phyloP scores from a whole-genome alignment of 1,140 invertebrate species.

The Zaprionus lachaisei region DNA sequence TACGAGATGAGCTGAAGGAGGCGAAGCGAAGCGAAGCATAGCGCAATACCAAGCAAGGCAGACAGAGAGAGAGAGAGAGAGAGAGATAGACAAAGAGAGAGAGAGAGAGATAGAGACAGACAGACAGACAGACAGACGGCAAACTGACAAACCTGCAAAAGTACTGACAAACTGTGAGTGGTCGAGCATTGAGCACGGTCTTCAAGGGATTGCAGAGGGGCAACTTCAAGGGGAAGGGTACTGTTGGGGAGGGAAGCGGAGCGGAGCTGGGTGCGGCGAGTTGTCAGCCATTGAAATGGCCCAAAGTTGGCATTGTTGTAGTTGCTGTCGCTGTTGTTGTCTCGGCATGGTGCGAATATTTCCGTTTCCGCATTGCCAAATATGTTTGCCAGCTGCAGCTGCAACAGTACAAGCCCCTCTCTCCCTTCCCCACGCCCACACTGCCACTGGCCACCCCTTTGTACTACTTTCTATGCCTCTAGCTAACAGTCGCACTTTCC shows the following conservation, averaged over 20 bases:
- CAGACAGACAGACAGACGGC: constrained; percentile 48
- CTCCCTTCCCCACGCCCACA: neutral
- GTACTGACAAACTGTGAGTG: constrained; percentile 54
- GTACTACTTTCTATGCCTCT: constrained; percentile 9
- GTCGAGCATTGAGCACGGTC: constrained; percentile 35
- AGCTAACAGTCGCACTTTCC: constrained; percentile 78
- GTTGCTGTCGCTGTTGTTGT: constrained; percentile 61
- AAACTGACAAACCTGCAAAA: constrained; percentile 58
- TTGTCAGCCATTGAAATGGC: constrained; percentile 70
- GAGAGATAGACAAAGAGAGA: constrained; percentile 18
- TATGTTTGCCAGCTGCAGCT: constrained; percentile 70
- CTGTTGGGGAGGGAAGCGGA: neutral
- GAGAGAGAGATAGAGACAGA: constrained; percentile 38
- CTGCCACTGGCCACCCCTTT: neutral
- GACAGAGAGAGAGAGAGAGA: constrained; percentile 28
- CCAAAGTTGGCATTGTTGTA: constrained; percentile 57
- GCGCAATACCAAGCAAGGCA: constrained; percentile 8
- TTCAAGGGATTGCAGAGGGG: neutral
- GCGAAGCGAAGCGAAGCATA: constrained; percentile 4
- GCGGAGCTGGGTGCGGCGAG: neutral
- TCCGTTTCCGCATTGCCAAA: constrained; percentile 79
- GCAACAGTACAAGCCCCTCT: constrained; percentile 21
- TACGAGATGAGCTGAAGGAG: constrained; percentile 22
- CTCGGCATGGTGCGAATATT: constrained; percentile 79
- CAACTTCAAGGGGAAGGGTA: neutral